A percentile compares a stretch with the other conserved stretches of the same genome.
These are phyloP conservation scores for Quadroppia sp. DNA, from an alignment of 2,888 invertebrate genomes.

Conservation along the genomic window DNA sequence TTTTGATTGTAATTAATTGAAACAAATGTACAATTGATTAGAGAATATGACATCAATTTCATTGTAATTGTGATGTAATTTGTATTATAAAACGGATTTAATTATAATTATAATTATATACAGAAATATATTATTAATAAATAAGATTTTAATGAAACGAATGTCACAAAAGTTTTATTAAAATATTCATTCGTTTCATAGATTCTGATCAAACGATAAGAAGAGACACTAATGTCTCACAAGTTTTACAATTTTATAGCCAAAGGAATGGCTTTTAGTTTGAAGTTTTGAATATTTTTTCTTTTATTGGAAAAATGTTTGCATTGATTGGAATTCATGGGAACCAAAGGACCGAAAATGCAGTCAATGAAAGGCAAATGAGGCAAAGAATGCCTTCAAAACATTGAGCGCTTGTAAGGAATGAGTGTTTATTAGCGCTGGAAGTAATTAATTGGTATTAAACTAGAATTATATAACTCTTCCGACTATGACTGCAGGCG, in stretches of 20 bases:
- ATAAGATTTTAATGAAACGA: conserved; percentile 9
- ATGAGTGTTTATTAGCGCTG: neutral
- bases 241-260: neutral
- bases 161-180: neutral
- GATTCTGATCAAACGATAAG: too few species aligned
- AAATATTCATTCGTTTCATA: too few species aligned
- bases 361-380: neutral
- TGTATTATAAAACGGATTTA: conserved; percentile 17
- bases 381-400: neutral
- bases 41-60: neutral
- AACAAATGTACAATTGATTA: conserved; percentile 22
- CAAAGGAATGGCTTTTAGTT: neutral
- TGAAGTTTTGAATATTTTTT: neutral
- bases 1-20: conserved; percentile 9
- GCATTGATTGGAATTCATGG: conserved; percentile 9
- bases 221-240: too few species aligned
- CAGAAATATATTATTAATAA: neutral
- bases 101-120: conserved; percentile 3
- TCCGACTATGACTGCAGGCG: too few species aligned
- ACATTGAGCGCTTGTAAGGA: neutral
- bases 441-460: conserved; percentile 25
- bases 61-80: conserved; percentile 26
- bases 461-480: conserved; percentile 15
- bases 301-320: conserved; percentile 2
- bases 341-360: conserved; percentile 2